Evolutionary conservation across 37 sponge, comb jelly and placozoan genomes (phyloP).

Genomic region (Oscarella lobularis): DNA sequence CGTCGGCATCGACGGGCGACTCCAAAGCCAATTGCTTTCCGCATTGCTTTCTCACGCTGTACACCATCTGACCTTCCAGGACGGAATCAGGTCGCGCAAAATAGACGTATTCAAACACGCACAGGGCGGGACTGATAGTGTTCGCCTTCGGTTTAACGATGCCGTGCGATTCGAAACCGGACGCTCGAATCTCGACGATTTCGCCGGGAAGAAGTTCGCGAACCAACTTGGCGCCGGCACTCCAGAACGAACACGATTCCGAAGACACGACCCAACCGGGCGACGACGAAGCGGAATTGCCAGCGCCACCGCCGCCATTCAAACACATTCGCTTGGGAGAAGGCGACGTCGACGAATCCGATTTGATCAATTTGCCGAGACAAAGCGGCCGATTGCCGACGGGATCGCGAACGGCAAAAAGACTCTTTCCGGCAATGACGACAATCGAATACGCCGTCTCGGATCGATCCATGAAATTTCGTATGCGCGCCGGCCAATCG

Average conservation of each 20-base stretch:
- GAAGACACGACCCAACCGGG: constrained; percentile 11
- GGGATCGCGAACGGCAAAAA: constrained; percentile 13
- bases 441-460: constrained; percentile 7
- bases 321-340: background rate
- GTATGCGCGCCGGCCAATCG: constrained; percentile 5
- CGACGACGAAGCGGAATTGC: background rate
- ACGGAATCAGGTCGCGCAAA: constrained; percentile 9
- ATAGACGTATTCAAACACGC: constrained; percentile 16
- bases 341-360: background rate
- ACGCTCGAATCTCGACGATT: background rate
- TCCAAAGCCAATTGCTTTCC: background rate
- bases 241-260: constrained; percentile 14
- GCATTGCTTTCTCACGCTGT: constrained; percentile 3
- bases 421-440: constrained; percentile 1
- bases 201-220: constrained; percentile 18
- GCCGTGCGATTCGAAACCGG: background rate
- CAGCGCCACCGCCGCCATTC: background rate
- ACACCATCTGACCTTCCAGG: constrained; percentile 3
- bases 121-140: background rate
- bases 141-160: background rate
- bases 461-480: constrained; percentile 1
- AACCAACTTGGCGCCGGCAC: background rate
- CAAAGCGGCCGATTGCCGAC: constrained; percentile 13
- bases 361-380: background rate
- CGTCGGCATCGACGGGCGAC: constrained; percentile 16